Base-by-base conservation (phyloP, 1,140 invertebrate genomes). In the Liolophura sinensis region DNA sequence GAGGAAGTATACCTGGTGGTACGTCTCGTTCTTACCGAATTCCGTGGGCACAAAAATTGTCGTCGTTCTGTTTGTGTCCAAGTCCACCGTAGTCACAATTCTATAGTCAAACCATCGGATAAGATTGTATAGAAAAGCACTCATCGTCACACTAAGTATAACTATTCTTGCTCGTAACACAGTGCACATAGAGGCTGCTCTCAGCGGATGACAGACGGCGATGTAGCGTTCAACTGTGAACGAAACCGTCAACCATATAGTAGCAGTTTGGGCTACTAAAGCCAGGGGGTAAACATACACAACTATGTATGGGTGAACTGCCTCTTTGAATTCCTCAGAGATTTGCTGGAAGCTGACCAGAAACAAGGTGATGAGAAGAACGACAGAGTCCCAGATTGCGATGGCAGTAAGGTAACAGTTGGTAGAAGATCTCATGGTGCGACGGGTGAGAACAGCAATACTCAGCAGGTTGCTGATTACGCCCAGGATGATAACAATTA, bases 181-280 rank as follows among this genome's bases (percentile, higher is more conserved):
- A 0, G 95, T 98, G 84, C 95, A 98, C 57, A 97, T 88, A 0
- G 91, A 92, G 55, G 93, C 88, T 0, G 95, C 94, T 67, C 89
- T 88, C 12, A 98, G 86, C 0, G 95, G 96, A 84, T 97, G 93
- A 79, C 96, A 98, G 0, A 99, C 96, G 0, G 96, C 96, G 51
- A 98, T 92, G 85, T 95, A 98, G 56, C 96, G 88, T 84, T 99
- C 96, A 72, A 97, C 88, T 0, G 96, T 98, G 50, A 98, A 96
- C 1, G 93, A 94, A 56, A 98, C 89, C 0, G 96, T 98, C 70
- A 97, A 88, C 86, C 97, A 99, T 55, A 97, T 93, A 20, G 94
- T 95, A 40, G 93, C 94, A 50, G 95, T 96, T 71, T 88, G 95
- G 18, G 93, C 92, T 9, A 92, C 92, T 74, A 93, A 89, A 0